phyloP scores from a whole-genome alignment of 2,888 invertebrate genomes.

The Lasioglossum marginatum region DNA sequence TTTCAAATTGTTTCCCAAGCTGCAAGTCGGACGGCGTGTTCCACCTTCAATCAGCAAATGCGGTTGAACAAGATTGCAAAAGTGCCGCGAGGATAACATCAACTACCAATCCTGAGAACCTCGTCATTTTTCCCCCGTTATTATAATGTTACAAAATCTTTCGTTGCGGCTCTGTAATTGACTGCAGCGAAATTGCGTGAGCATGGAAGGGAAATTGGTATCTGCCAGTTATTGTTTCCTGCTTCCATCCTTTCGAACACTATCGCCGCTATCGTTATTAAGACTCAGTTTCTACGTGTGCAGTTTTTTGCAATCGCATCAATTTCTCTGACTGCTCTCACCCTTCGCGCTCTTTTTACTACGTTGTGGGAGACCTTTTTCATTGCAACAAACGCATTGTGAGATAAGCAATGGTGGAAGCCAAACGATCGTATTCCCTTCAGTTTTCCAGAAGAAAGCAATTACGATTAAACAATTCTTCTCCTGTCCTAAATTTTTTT shows the following conservation, averaged over 20 bases:
- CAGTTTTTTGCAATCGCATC: neutral
- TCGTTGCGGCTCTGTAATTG: conserved; percentile 18
- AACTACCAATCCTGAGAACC: neutral
- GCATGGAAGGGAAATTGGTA: neutral
- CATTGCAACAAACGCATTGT: neutral
- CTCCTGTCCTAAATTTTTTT: too few species aligned
- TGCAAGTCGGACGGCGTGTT: neutral
- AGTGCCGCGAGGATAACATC: neutral
- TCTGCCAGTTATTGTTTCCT: neutral
- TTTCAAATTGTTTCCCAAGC: neutral
- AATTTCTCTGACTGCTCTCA: neutral
- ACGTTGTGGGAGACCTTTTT: neutral
- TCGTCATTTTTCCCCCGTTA: neutral
- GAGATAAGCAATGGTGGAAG: neutral
- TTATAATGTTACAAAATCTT: conserved; percentile 21
- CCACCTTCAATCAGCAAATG: neutral
- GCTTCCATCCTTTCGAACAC: neutral
- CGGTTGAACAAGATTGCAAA: conserved; percentile 8
- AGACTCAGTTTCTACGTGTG: neutral
- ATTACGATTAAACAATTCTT: too few species aligned
- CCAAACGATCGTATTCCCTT: too few species aligned
- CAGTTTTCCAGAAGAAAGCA: too few species aligned
- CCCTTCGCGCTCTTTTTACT: neutral
- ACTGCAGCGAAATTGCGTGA: neutral
- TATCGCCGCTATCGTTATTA: neutral